These are phyloP conservation scores for Cotesia chilonis DNA, from an alignment of 1,140 invertebrate species.

Conservation along the genomic window DNA sequence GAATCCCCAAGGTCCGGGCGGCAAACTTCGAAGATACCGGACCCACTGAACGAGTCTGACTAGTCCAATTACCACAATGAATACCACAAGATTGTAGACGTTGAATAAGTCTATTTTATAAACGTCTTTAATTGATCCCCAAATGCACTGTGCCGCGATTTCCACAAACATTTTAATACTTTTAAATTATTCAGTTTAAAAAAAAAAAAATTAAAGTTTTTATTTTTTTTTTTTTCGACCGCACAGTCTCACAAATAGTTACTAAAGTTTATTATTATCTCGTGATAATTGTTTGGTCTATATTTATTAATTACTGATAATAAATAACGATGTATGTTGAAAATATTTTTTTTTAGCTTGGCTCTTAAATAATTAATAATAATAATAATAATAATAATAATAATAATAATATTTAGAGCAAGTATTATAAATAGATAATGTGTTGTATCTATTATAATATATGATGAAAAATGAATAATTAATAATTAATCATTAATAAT, in stretches of 20 bases:
- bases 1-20: slow-evolving; percentile 86
- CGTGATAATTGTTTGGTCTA: too few species aligned
- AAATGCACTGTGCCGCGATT: slow-evolving; percentile 47
- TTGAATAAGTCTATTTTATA: slow-evolving; percentile 40
- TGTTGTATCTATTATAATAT: too few species aligned
- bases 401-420: not conserved
- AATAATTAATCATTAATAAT: too few species aligned
- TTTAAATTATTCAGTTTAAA: not conserved
- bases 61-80: slow-evolving; percentile 66
- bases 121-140: slow-evolving; percentile 42
- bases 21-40: slow-evolving; percentile 69
- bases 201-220: not conserved
- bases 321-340: too few species aligned
- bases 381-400: not conserved
- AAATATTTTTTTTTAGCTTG: too few species aligned
- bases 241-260: too few species aligned
- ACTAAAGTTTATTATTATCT: too few species aligned
- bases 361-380: not conserved
- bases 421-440: too few species aligned
- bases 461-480: too few species aligned
- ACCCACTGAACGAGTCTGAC: slow-evolving; percentile 67
- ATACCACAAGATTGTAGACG: slow-evolving; percentile 61
- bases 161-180: slow-evolving; percentile 52
- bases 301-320: too few species aligned
- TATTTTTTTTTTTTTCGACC: not conserved